A percentile compares a stretch with the other conserved stretches of the same genome.
phyloP scores from a whole-genome alignment of 2,113 vertebrate species.

The Lucifuga dentata region DNA sequence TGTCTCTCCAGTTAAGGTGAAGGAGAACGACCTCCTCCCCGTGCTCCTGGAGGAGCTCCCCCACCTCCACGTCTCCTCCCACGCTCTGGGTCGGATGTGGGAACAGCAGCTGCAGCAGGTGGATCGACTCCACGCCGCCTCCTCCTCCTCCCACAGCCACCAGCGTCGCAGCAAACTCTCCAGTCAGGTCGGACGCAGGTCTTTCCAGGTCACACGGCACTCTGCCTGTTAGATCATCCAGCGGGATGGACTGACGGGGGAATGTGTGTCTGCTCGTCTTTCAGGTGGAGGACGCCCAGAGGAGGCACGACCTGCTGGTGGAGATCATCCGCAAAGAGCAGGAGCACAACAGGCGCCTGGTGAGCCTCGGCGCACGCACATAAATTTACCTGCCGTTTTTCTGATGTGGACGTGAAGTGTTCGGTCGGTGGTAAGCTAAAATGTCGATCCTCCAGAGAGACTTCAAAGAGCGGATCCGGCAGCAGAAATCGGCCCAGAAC shows the following conservation, averaged over 20 bases:
- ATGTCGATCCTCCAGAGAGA: conserved; percentile 83
- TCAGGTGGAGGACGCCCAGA: conserved; percentile 90
- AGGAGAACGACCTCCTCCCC: conserved; percentile 88
- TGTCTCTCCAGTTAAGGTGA: conserved; percentile 85
- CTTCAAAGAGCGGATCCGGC: conserved; percentile 85
- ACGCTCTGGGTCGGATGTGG: conserved; percentile 89
- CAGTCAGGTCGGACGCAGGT: conserved; percentile 81
- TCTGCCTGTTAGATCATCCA: background rate
- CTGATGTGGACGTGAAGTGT: too few species aligned
- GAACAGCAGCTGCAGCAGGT: conserved; percentile 89
- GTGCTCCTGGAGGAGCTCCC: conserved; percentile 90
- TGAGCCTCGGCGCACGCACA: conserved; percentile 68
- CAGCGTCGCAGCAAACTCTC: conserved; percentile 79
- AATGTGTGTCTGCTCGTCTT: background rate
- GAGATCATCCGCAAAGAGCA: conserved; percentile 88
- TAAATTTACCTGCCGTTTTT: too few species aligned
- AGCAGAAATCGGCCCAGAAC: conserved; percentile 87
- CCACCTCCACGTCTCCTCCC: conserved; percentile 86
- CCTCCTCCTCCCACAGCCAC: conserved; percentile 53
- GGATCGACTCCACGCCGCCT: conserved; percentile 80
- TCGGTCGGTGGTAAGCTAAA: background rate
- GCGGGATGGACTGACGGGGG: too few species aligned
- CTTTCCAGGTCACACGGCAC: background rate
- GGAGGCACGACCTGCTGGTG: conserved; percentile 88
- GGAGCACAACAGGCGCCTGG: conserved; percentile 90